Evolutionary conservation across 1,140 invertebrate genomes (phyloP), one percentile per base, ranked within the genome.

Genomic region (Drosophila trapezifrons): DNA sequence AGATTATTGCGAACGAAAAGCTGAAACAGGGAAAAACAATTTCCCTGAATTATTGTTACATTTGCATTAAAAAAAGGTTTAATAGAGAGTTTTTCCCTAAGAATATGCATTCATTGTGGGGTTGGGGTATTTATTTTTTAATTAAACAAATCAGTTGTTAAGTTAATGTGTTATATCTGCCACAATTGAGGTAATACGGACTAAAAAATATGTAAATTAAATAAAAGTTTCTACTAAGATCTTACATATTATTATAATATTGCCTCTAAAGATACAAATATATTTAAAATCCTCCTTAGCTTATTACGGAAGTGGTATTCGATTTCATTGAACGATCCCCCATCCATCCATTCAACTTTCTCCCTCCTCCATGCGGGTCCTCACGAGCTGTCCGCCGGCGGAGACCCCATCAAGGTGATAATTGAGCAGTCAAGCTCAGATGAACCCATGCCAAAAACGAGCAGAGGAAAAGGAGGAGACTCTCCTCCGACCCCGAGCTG

Each of bases 401-500:
- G 49, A 46, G 58, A 38, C 45, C 18, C 38, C 73, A 76, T 66
- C 59, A 65, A 66, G 52, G 73, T 58, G 63, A 75, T 87, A 87
- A 87, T 87, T 89, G 78, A 87, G 84, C 80, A 89, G 79, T 87
- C 84, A 87, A 79, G 70, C 58, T 64, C 81, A 57, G 70, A 43
- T 58, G 74, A 67, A 67, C 56, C 54, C 67, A 79, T 69, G 65
- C 66, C 52, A 71, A 71, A 71, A 62, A 47, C 56, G 17, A 40
- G 22, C 42, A 42, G 47, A 20, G 20, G 25, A 37, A 54, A 57
- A 45, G n/a, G n/a, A 72, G 38, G 47, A 70, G 58, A 42, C 57
- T 65, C 64, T 75, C 47, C 74, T 59, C 27, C 76, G 58, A 43
- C 43, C 32, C 20, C 17, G 40, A 37, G 54, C 47, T 55, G 42